phyloP scores from a whole-genome alignment of 2,888 invertebrate genomes.

The Tromatobia lineatoria region DNA sequence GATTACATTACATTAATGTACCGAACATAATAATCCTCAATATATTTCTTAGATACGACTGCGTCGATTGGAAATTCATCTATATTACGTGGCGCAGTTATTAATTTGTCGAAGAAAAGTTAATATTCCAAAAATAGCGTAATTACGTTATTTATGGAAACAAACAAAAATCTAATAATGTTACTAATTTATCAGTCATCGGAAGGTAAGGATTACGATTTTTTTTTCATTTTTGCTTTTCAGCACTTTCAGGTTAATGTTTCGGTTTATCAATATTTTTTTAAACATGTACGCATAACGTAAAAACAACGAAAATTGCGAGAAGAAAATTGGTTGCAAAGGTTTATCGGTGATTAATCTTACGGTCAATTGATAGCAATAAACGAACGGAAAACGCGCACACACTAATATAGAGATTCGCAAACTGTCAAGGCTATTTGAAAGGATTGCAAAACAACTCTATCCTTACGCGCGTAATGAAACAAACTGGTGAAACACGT shows the following conservation, averaged over 20 bases:
- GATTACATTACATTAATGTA: slow-evolving; percentile 15
- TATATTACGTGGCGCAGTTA: background rate
- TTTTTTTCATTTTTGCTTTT: slow-evolving; percentile 7
- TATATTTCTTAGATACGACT: slow-evolving; percentile 29
- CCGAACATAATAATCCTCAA: slow-evolving; percentile 21
- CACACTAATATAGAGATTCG: slow-evolving; percentile 11
- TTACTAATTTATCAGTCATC: slow-evolving; percentile 6
- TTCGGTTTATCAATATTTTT: background rate
- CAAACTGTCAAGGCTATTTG: slow-evolving; percentile 37
- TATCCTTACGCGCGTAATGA: slow-evolving; percentile 91
- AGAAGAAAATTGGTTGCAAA: background rate
- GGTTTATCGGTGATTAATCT: slow-evolving; percentile 27
- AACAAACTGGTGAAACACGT: slow-evolving; percentile 99
- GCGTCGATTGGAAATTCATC: slow-evolving; percentile 3
- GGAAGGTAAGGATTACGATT: slow-evolving; percentile 9
- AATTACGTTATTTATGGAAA: background rate
- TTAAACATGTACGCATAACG: background rate
- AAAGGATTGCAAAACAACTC: slow-evolving; percentile 26
- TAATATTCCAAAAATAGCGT: background rate
- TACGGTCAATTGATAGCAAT: slow-evolving; percentile 7
- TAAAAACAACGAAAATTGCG: background rate
- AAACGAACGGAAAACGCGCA: slow-evolving; percentile 33
- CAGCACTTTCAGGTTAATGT: slow-evolving; percentile 8
- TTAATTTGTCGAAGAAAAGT: background rate
- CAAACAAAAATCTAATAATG: background rate